These are phyloP conservation scores for Tupaia tana DNA, from an alignment of 2,113 vertebrate species.

Conservation along the genomic window DNA sequence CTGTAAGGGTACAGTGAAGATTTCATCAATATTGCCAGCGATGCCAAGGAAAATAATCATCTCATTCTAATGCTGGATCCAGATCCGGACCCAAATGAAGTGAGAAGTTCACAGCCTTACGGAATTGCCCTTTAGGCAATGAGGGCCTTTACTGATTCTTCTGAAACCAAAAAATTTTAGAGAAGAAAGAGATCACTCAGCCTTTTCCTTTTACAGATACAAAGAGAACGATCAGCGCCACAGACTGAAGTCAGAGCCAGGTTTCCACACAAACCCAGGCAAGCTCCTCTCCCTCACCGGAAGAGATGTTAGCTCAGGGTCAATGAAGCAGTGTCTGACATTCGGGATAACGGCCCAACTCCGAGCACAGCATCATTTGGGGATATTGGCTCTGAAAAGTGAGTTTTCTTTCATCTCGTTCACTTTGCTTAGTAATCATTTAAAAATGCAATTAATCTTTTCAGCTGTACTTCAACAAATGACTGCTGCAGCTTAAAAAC, in stretches of 20 bases:
- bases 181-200: not conserved
- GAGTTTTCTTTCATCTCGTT: not conserved
- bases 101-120: not conserved
- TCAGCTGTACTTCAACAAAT: conserved; percentile 22
- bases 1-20: not conserved
- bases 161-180: not conserved
- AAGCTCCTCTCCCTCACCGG: not conserved
- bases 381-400: not conserved
- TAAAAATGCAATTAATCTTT: conserved; percentile 1
- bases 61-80: not conserved
- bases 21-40: not conserved
- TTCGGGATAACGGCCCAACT: not conserved
- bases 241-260: not conserved
- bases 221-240: not conserved
- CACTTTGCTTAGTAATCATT: not conserved
- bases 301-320: not conserved
- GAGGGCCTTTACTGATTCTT: not conserved
- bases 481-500: not conserved
- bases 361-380: not conserved
- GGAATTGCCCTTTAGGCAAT: not conserved
- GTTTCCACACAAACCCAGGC: not conserved
- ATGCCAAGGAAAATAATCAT: not conserved
- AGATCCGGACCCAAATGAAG: not conserved
- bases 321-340: not conserved
- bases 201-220: not conserved